Base-by-base conservation (phyloP, 2,888 invertebrate species). In the Cantharis nigra region DNA sequence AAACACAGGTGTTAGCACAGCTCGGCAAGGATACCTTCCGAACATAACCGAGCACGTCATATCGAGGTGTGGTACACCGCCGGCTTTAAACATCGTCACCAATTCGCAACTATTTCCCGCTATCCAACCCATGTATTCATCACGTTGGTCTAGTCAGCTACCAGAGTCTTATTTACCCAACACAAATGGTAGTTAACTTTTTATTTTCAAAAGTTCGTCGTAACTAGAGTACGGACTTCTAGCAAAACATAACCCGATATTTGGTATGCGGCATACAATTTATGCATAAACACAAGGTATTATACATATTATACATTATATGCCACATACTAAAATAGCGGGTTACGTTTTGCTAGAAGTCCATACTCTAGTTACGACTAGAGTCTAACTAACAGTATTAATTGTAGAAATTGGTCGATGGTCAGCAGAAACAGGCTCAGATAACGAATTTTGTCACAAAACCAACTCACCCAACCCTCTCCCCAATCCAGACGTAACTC, bases 401-500 rank as follows among this genome's bases (percentile, higher is more conserved):
- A 87, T 87, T 72, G 85, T 87, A 70, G 89, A 89, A 85, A 86
- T 89, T 3, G 91, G 93, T 16, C 91, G 94, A 49, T 95, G 95
- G 95, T 94, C 95, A 0, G 94, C 94, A 76, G 94, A 94, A 81
- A 94, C 95, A 0, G 94, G 92, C 9, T 94, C 95, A 0, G 95
- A 95, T 85, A 94, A 93, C 84, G 95, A 95, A 83, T 91, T 92
- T 33, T 91, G 91, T 75, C 90, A 89, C 77, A 92, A 87, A 86
- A 92, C 90, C 1, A 91, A 89, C 76, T 92, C 92, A 33, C 94
- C 95, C 0, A 93, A 95, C 83, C 93, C 93, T 2, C 83, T 93
- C 81, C 94, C 95, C n/a, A 93, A 93, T 89, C 95, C 95, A 0
- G 95, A 95, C 85, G 92, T 95, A 72, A 94, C 93, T 0, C 90